These are phyloP conservation scores for Drosophila athabasca DNA, from an alignment of 1,140 invertebrate genomes.

Conservation along the genomic window DNA sequence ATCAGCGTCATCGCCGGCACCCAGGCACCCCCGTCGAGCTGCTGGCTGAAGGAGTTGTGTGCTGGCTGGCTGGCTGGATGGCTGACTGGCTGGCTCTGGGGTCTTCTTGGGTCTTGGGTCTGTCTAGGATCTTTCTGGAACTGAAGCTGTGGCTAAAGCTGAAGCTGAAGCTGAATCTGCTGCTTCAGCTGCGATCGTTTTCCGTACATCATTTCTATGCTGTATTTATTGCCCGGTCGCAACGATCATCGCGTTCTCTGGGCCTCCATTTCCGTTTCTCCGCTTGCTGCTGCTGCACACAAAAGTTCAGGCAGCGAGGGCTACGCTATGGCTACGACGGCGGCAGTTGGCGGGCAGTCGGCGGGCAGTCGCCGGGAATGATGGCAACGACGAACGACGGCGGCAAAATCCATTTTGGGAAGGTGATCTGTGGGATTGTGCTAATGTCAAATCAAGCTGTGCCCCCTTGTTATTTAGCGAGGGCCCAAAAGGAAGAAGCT, in stretches of 20 bases:
- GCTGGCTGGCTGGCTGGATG: too few species aligned
- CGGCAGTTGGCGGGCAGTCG: background rate
- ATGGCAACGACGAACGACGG: constrained; percentile 47
- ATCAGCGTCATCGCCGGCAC: constrained; percentile 26
- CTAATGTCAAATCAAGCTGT: constrained; percentile 84
- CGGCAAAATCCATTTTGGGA: constrained; percentile 81
- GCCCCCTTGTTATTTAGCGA: constrained; percentile 81
- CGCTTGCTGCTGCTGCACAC: constrained; percentile 14
- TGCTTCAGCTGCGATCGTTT: constrained; percentile 66
- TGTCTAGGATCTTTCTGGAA: constrained; percentile 42
- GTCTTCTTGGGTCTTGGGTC: constrained; percentile 11
- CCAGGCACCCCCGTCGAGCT: constrained; percentile 69
- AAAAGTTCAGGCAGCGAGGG: constrained; percentile 52
- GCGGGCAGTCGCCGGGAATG: background rate
- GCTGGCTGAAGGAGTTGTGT: constrained; percentile 46
- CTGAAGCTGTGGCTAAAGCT: constrained; percentile 26
- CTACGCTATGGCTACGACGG: background rate
- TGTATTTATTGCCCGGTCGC: constrained; percentile 76
- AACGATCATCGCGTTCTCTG: constrained; percentile 68
- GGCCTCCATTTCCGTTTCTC: constrained; percentile 71
- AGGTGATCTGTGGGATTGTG: constrained; percentile 82
- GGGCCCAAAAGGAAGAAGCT: constrained; percentile 55
- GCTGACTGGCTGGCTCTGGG: too few species aligned
- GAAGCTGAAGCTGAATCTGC: constrained; percentile 12
- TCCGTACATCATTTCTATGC: constrained; percentile 81